Base-by-base conservation (phyloP, 1,140 invertebrate genomes). In the Drosophila lacteicornis region DNA sequence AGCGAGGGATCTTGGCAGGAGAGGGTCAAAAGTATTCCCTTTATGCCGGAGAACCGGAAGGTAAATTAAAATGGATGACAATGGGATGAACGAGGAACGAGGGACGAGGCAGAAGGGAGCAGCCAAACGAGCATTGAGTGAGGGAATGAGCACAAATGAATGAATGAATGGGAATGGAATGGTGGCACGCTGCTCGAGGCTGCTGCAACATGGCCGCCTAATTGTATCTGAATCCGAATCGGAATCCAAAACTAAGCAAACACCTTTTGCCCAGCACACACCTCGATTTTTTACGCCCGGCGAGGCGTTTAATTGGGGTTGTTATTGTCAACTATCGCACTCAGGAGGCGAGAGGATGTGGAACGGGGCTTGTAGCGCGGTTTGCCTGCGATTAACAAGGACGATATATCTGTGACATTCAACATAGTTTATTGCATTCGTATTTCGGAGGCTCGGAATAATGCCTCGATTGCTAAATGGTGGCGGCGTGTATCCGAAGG, bases 21-120 rank as follows among this genome's bases (percentile, higher is more conserved):
- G 58, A 67, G 57, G 49, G 65, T 76, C 73, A 77, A 79, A 80
- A 73, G 58, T 56, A 40, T 40, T 56, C 53, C 36, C 53, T 25
- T 53, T 56, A 17, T 40, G 53, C 53, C 53, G 30, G 53, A 49
- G 79, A 90, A 84, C 84, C 84, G 84, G 84, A 87, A 87, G 85
- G 81, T 90, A 90, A 90, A 90, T 90, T 90, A 90, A 90, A 85
- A 90, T 90, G 85, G 85, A 90, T 90, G 85, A 90, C 85, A 90
- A 90, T 85, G 75, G 81, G 67, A 90, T 74, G 81, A 76, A 60
- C 61, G 58, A 22, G 58, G 27, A 38, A 33, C 27, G 33, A 33
- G 63, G 63, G 45, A 33, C 27, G 33, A 33, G 63, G 63, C 40
- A 51, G 51, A 58, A 59, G 79, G 71, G 69, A 66, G 68, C 49